Percentiles rank a stretch among this genome's conserved stretches.
These are phyloP conservation scores for Pachyuromys duprasi DNA, from an alignment of 2,797 vertebrate species.

Conservation along the genomic window DNA sequence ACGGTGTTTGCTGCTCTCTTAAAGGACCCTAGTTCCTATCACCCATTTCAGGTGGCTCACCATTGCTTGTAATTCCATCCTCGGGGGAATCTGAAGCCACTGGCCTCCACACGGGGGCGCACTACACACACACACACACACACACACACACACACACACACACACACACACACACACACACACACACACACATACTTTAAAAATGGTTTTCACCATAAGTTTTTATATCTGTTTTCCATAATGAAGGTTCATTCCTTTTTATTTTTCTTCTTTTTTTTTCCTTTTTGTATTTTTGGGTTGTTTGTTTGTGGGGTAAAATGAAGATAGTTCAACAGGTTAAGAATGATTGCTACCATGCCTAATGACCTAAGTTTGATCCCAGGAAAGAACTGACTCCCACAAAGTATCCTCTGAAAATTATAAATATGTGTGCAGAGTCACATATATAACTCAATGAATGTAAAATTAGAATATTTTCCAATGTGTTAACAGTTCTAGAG, in stretches of 20 bases:
- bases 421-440: background rate
- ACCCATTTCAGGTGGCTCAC: background rate
- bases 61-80: background rate
- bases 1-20: background rate
- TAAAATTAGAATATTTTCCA: background rate
- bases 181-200: no score
- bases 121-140: background rate
- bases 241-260: background rate
- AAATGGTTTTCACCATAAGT: background rate
- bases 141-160: background rate
- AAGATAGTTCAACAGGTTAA: background rate
- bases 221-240: background rate
- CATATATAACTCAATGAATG: background rate
- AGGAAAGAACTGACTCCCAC: background rate
- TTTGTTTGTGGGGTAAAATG: background rate
- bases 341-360: background rate
- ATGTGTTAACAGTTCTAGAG: background rate
- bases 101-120: background rate
- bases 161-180: background rate
- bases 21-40: background rate
- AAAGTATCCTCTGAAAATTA: background rate
- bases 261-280: background rate
- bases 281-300: background rate
- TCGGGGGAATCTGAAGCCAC: background rate
- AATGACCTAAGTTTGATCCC: background rate